A percentile compares a stretch with the other conserved stretches of the same genome.
phyloP scores from a whole-genome alignment of 2,888 invertebrate species.

The Encarsia formosa region DNA sequence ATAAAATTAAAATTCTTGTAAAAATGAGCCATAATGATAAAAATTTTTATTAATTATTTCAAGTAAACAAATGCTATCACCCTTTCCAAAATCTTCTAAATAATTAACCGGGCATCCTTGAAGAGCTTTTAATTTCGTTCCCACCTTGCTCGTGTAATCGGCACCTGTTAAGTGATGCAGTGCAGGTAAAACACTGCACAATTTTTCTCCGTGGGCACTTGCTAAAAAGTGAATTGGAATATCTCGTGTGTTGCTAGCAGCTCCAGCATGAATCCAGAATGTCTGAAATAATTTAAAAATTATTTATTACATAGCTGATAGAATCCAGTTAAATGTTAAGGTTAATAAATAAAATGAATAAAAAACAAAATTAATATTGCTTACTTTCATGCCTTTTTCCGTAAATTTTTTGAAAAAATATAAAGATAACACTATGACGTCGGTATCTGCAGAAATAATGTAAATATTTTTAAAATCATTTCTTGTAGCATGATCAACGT shows the following conservation, averaged over 20 bases:
- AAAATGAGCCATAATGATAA: not conserved
- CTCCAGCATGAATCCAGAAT: not conserved
- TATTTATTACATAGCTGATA: not conserved
- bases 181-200: slow-evolving; percentile 1
- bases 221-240: not conserved
- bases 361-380: not conserved
- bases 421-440: not conserved
- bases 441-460: not conserved
- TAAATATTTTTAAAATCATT: not conserved
- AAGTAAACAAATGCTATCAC: too few species aligned
- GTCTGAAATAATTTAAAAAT: not conserved
- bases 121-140: slow-evolving; percentile 8
- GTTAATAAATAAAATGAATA: not conserved
- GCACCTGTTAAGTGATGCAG: slow-evolving; percentile 17
- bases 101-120: too few species aligned
- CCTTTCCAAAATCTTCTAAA: too few species aligned
- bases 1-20: not conserved
- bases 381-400: not conserved
- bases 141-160: slow-evolving; percentile 18
- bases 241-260: not conserved
- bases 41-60: not conserved
- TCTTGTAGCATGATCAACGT: not conserved
- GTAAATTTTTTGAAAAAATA: not conserved
- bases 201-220: not conserved
- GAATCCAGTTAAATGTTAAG: too few species aligned